Base-by-base conservation (phyloP, 2,797 vertebrate genomes). In the Monodelphis domestica region DNA sequence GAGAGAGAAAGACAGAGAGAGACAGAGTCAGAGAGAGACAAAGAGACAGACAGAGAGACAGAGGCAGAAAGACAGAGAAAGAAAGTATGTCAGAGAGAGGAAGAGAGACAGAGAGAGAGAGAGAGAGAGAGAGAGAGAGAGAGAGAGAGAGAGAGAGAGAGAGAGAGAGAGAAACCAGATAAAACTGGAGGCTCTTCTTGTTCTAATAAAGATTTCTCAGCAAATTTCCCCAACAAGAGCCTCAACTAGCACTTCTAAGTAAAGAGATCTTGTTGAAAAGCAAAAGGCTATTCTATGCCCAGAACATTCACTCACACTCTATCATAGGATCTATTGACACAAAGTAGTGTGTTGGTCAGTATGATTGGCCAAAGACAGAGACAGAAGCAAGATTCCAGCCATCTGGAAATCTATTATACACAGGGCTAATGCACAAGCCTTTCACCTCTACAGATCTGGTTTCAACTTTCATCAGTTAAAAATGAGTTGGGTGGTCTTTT, bases 381-480 rank as follows among this genome's bases (percentile, higher is more conserved):
- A 94, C 52, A 57, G 93, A 94, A 87, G 93, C 89, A 94, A 17
- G 0, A 50, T 89, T 91, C 90, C 94, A 96, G 96, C 91, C 95
- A 93, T 95, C 96, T 95, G 94, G 78, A 96, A 97, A 95, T 95
- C 97, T 95, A 90, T 96, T 94, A 92, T 56, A 70, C 94, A 55
- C 91, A 54, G 70, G 53, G 53, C 90, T 96, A 95, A 96, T 96
- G 95, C 95, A 90, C 87, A 33, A 53, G 63, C 55, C 92, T 95
- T 96, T 97, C 96, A 93, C 95, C 95, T 94, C 95, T 33, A 52
- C 59, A 93, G 94, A 93, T 97, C 93, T 95, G 87, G 93, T 97
- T 96, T 97, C 97, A 96, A 95, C 50, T 95, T 88, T 88, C 94
- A 93, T 95, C 70, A 95, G 95, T 96, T 95, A 96, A 93, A 96